These are phyloP conservation scores for Drosophila takahashii DNA, from an alignment of 1,140 invertebrate genomes.

Conservation along the genomic window DNA sequence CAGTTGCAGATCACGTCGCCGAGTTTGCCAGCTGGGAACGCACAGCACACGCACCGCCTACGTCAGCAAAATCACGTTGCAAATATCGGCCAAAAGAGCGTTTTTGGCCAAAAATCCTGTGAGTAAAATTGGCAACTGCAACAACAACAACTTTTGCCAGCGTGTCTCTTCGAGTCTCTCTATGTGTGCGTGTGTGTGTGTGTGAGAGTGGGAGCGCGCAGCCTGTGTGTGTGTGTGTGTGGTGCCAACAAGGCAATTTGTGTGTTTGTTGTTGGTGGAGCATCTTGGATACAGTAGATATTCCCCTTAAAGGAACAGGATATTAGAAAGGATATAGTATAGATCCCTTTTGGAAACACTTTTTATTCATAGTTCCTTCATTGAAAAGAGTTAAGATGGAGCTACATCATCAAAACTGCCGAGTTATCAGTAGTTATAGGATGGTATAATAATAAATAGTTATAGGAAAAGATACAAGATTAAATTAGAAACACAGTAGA, in stretches of 20 bases:
- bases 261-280: constrained; percentile 42
- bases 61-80: constrained; percentile 57
- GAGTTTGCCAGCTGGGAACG: constrained; percentile 6
- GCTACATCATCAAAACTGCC: too few species aligned
- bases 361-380: neutral
- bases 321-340: too few species aligned
- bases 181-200: constrained; percentile 17
- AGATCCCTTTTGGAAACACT: neutral
- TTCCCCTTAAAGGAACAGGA: constrained; percentile 3
- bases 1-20: too few species aligned
- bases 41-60: constrained; percentile 47
- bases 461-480: too few species aligned
- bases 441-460: too few species aligned
- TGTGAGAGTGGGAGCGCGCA: constrained; percentile 21
- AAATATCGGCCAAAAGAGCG: neutral
- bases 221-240: constrained; percentile 8
- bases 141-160: constrained; percentile 45
- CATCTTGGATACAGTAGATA: constrained; percentile 27
- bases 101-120: constrained; percentile 42
- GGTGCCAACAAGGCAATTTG: constrained; percentile 49
- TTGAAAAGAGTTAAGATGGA: neutral
- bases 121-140: constrained; percentile 36
- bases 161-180: constrained; percentile 35
- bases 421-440: too few species aligned
- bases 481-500: too few species aligned